phyloP scores from a whole-genome alignment of 1,140 invertebrate species.

The Octopus sinensis region DNA sequence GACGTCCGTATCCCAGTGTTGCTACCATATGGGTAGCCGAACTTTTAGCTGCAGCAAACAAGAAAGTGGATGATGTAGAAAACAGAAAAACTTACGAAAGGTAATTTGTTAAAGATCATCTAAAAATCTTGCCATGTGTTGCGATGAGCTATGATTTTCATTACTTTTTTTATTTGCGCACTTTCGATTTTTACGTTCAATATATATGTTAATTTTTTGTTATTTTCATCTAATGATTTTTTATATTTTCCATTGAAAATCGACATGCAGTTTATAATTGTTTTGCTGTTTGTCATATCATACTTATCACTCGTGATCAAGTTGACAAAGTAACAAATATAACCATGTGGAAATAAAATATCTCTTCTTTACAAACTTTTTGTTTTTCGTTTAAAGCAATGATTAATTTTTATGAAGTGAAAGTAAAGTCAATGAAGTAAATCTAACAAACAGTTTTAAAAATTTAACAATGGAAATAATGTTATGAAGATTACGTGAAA shows the following conservation, averaged over 20 bases:
- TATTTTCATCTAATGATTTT: neutral
- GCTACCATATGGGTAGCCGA: neutral
- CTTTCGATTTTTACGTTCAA: neutral
- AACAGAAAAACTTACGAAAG: slow-evolving; percentile 3
- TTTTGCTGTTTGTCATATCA: too few species aligned
- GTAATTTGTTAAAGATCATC: neutral
- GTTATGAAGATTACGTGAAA: too few species aligned
- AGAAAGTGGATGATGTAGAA: neutral
- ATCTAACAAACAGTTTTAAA: too few species aligned
- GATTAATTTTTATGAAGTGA: too few species aligned
- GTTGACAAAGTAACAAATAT: too few species aligned
- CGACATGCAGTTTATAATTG: neutral
- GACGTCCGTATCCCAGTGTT: neutral
- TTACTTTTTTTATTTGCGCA: neutral
- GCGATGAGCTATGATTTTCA: neutral
- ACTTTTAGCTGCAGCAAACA: neutral
- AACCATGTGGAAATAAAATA: too few species aligned
- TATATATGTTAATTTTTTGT: neutral
- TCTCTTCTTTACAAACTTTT: too few species aligned
- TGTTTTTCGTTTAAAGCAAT: too few species aligned
- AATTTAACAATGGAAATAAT: too few species aligned
- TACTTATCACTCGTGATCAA: too few species aligned
- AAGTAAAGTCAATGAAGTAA: too few species aligned
- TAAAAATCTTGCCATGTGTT: neutral
- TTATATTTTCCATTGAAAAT: neutral